These are phyloP conservation scores for Chesias legatella DNA, from an alignment of 2,888 invertebrate species.

Conservation along the genomic window DNA sequence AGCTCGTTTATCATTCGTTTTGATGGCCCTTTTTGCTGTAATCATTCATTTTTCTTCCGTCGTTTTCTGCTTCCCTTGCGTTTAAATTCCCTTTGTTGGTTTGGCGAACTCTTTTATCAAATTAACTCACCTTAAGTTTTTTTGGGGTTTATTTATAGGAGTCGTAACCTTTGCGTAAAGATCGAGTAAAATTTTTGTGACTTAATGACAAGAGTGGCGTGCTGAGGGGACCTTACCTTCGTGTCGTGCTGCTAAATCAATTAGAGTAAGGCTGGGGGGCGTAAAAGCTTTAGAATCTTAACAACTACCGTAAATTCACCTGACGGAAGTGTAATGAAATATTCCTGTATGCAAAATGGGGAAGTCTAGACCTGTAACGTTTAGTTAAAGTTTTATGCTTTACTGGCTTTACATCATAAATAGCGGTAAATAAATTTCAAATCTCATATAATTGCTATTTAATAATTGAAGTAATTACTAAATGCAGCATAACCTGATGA, in stretches of 20 bases:
- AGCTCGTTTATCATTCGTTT: slow-evolving; percentile 79
- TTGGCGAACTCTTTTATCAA: slow-evolving; percentile 61
- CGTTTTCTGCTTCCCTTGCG: slow-evolving; percentile 73
- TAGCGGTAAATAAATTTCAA: too few relatives aligned
- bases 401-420: too few relatives aligned
- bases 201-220: slow-evolving; percentile 47
- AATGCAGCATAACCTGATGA: too few relatives aligned
- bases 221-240: slow-evolving; percentile 45
- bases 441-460: too few relatives aligned
- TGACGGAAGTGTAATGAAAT: slow-evolving; percentile 22
- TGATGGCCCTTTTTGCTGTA: slow-evolving; percentile 79
- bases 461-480: too few relatives aligned
- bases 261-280: slow-evolving; percentile 41
- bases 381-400: not conserved
- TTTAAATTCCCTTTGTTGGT: slow-evolving; percentile 70
- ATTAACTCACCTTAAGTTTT: slow-evolving; percentile 54
- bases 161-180: slow-evolving; percentile 27
- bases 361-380: slow-evolving; percentile 8
- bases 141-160: slow-evolving; percentile 30
- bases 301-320: slow-evolving; percentile 37
- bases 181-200: slow-evolving; percentile 34
- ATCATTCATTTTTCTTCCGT: slow-evolving; percentile 80
- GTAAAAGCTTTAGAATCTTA: slow-evolving; percentile 40
- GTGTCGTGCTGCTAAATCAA: slow-evolving; percentile 57
- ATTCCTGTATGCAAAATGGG: slow-evolving; percentile 5